Conservation (phyloP, 2,797 vertebrate species). For the Hippocampus kuda region DNA sequence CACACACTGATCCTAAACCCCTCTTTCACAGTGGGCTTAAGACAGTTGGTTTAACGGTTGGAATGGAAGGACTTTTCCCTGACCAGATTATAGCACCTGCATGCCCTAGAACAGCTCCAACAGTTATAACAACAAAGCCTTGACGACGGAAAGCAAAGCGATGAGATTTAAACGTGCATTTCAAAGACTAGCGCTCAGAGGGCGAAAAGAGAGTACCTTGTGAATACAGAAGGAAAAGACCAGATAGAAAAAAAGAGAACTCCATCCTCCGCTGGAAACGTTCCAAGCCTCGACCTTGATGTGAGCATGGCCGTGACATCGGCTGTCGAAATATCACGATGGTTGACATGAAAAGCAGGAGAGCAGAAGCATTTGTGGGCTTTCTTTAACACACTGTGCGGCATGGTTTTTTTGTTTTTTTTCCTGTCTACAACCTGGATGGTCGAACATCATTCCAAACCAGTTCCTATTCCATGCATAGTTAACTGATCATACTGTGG, state of each 20-base stretch:
- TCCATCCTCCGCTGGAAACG: slow-evolving; percentile 28
- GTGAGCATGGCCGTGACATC: slow-evolving; percentile 34
- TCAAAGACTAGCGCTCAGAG: not conserved
- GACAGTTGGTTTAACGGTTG: slow-evolving; percentile 44
- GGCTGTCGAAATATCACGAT: slow-evolving; percentile 31
- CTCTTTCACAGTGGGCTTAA: slow-evolving; percentile 33
- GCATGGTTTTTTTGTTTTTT: not conserved
- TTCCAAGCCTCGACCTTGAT: slow-evolving; percentile 40
- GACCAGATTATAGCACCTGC: slow-evolving; percentile 29
- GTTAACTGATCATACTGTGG: no score
- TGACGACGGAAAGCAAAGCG: not conserved
- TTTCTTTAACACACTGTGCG: not conserved
- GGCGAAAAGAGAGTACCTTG: not conserved
- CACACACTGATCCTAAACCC: slow-evolving; percentile 27
- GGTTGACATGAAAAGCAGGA: slow-evolving; percentile 48
- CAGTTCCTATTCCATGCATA: not conserved
- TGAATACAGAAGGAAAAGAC: slow-evolving; percentile 7
- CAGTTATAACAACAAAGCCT: slow-evolving; percentile 19
- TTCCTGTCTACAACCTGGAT: no score
- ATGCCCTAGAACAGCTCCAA: slow-evolving; percentile 20
- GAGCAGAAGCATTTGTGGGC: slow-evolving; percentile 24
- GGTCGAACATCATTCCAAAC: no score
- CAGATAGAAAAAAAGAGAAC: slow-evolving; percentile 17
- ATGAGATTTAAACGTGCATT: not conserved
- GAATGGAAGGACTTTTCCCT: slow-evolving; percentile 16